These are phyloP conservation scores for Amphipoea lucens DNA, from an alignment of 2,888 invertebrate genomes.

Conservation along the genomic window DNA sequence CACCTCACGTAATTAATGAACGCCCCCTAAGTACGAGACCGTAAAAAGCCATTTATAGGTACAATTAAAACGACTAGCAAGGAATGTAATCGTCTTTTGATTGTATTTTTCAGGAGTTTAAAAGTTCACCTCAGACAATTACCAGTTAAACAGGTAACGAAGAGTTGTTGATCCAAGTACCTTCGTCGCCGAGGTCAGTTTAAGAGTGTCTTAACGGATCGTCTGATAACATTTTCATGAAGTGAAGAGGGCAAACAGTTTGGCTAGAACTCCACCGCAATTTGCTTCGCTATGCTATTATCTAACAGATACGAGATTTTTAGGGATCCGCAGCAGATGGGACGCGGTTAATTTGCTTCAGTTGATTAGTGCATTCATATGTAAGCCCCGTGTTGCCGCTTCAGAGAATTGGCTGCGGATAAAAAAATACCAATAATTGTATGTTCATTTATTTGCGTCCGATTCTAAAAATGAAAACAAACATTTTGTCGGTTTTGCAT, in stretches of 20 bases:
- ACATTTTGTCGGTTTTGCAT: neutral
- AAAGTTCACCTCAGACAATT: neutral
- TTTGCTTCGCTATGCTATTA: constrained; percentile 16
- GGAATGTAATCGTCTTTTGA: neutral
- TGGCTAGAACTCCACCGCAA: constrained; percentile 26
- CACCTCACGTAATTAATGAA: too few species aligned
- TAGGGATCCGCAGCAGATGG: constrained; percentile 1
- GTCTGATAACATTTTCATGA: constrained; percentile 52
- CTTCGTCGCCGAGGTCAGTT: neutral
- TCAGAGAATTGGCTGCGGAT: neutral
- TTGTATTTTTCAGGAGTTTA: neutral
- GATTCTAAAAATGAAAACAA: constrained; percentile 12
- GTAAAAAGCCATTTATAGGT: neutral
- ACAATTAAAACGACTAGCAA: too few species aligned
- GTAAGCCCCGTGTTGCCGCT: neutral
- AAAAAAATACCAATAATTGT: constrained; percentile 14
- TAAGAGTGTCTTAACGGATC: constrained; percentile 10
- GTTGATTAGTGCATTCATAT: constrained; percentile 5
- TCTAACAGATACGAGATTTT: constrained; percentile 23
- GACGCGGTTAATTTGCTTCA: neutral
- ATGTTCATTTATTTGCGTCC: neutral
- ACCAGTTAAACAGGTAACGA: constrained; percentile 19
- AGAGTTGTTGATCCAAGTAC: constrained; percentile 11
- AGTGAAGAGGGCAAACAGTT: constrained; percentile 37
- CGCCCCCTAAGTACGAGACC: neutral